These are phyloP conservation scores for Lepidochrysops patricia DNA, from an alignment of 2,888 invertebrate genomes.

Conservation along the genomic window DNA sequence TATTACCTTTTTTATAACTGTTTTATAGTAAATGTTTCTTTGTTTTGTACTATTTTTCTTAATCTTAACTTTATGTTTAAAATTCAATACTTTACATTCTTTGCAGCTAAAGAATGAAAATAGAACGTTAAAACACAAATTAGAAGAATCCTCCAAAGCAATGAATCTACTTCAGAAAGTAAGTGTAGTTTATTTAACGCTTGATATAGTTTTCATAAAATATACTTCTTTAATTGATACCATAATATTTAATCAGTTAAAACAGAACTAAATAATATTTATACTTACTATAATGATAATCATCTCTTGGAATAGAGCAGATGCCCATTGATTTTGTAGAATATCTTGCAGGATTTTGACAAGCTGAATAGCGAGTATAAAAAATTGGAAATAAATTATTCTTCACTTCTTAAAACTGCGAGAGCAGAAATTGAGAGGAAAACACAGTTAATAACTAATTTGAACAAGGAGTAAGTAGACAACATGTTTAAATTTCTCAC, in stretches of 20 bases:
- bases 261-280: too few species aligned
- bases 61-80: too few species aligned
- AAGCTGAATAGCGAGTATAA: conserved; percentile 45
- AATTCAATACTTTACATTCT: conserved; percentile 12
- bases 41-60: neutral
- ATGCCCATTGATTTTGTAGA: conserved; percentile 63
- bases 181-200: too few species aligned
- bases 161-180: conserved; percentile 53
- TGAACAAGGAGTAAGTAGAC: conserved; percentile 55
- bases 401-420: conserved; percentile 57
- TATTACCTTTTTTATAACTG: neutral
- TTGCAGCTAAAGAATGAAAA: conserved; percentile 57
- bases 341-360: conserved; percentile 65
- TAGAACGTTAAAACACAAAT: conserved; percentile 41
- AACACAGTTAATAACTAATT: conserved; percentile 45
- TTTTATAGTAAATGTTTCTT: neutral
- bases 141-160: conserved; percentile 40
- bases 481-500: neutral
- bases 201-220: too few species aligned
- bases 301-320: too few species aligned
- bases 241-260: too few species aligned
- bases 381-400: conserved; percentile 50
- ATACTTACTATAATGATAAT: too few species aligned
- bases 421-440: conserved; percentile 58
- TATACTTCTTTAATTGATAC: too few species aligned